Percentiles rank a stretch among this genome's conserved stretches.
Evolutionary conservation across 1,140 invertebrate genomes (phyloP).

Genomic region (Palaemon carinicauda): DNA sequence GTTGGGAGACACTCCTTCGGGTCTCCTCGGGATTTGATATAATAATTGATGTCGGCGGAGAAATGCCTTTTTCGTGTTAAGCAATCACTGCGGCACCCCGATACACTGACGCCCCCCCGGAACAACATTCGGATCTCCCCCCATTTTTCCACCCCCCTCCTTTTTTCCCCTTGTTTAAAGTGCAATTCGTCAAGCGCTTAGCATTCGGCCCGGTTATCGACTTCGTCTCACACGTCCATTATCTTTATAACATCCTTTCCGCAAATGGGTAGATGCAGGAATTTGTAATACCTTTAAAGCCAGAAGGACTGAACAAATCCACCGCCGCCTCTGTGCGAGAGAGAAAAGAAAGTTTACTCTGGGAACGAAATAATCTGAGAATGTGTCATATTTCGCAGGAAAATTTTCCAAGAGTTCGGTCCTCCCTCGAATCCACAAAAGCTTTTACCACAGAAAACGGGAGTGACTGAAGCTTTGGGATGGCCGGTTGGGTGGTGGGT

Average conservation of each 20-base stretch:
- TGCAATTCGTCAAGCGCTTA: background rate
- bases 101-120: background rate
- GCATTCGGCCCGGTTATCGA: background rate
- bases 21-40: constrained; percentile 47
- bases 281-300: too few species aligned
- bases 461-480: background rate
- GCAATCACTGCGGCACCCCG: constrained; percentile 37
- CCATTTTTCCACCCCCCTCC: too few species aligned
- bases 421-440: constrained; percentile 47
- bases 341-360: too few species aligned
- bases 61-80: constrained; percentile 51
- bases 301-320: too few species aligned
- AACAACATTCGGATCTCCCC: background rate
- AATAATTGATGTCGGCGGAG: constrained; percentile 46
- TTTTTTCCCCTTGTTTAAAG: background rate
- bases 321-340: too few species aligned
- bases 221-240: background rate
- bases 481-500: too few species aligned
- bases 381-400: constrained; percentile 30
- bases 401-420: constrained; percentile 27
- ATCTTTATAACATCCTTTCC: too few species aligned
- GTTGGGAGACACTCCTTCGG: constrained; percentile 24
- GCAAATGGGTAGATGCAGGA: too few species aligned
- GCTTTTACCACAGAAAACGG: constrained; percentile 55
- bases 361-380: constrained; percentile 37